Base-by-base conservation (phyloP, 2,888 invertebrate species). In the Drosophila diplacantha region DNA sequence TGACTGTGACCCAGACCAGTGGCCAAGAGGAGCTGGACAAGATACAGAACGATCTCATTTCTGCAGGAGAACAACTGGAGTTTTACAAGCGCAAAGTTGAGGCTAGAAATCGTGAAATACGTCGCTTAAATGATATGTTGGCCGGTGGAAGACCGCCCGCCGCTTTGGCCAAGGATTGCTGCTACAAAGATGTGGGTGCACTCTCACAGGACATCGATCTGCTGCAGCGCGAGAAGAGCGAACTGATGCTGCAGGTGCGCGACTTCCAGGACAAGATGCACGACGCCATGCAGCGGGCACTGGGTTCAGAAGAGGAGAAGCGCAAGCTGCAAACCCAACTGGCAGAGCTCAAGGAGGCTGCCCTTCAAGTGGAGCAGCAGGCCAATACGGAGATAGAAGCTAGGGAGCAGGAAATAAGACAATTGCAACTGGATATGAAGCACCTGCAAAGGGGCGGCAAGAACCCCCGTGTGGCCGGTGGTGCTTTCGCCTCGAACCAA, bases 221-320 rank as follows among this genome's bases (percentile, higher is more conserved):
- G 47, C 84, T 94, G 57, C 90, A 91, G 74, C 90, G 91, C 58
- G 89, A 91, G 31, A 93, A 93, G 87, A 86, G 87, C 4, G 87
- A 88, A 3, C 53, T 78, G 14, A 71, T 83, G 44, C 56, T 50
- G n/a, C 85, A 86, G 57, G 71, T 87, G 34, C 83, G 75, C 0
- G 86, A 87, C 11, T 86, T 78, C 55, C 84, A 87, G 57, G 84
- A 86, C 35, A 80, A 85, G 63, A 88, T 88, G 88, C 95, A 95
- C 86, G 94, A 95, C 85, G 95, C 95, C 5, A 95, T 95, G 94
- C 89, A 93, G 43, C 89, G 93, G 72, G 94, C 95, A 6, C 88
- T 95, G 41, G 90, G 90, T 79, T 89, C 94, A 53, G 93, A 94
- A n/a, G 93, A 93, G 72, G 91, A 92, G 74, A 95, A 94, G 80